Base-by-base conservation (phyloP, 2,113 vertebrate genomes). In the Arvicanthis niloticus region DNA sequence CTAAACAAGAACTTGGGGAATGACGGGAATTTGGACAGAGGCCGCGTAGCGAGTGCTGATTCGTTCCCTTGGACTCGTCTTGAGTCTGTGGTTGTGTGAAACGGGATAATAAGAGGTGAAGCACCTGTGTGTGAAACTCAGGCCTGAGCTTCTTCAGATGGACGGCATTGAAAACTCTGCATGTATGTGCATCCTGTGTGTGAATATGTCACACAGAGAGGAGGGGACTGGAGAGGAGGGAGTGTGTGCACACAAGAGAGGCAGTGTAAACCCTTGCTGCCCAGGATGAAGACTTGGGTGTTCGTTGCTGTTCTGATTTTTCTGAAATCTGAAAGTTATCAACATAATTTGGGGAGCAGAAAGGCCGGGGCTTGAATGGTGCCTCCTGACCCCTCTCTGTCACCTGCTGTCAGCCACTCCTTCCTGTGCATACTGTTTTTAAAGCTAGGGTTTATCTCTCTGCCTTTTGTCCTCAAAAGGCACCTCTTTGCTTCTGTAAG, bases 231-330 rank as follows among this genome's bases (percentile, higher is more conserved):
- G 11, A 21, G 22, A 2, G 6, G 26, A 12, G 19, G 26, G 26
- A 8, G 12, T 8, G 13, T 6, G 37, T 3, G 12, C 0, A 0
- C 3, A 0, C 68, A 9, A 10, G n/a, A 0, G 1, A 73, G 78
- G 15, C 31, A 7, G 10, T 2, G 31, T 7, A 37, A 40, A 9
- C 58, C 1, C 0, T 10, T 5, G 7, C 58, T 31, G 62, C 15
- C 9, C 0, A 48, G 31, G 48, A 1, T 0, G 48, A 6, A 60
- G 40, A n/a, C 17, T 22, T 48, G 31, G 0, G 29, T 12, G 11
- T 21, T 73, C 31, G 9, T 26, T 34, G 67, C 72, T 45, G 9
- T 72, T 86, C n/a, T 67, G 76, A 29, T 17, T 29, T 73, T 53
- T 34, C 75, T 70, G 51, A 75, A 37, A 45, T 81, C 37, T 81